A percentile compares a stretch with the other conserved stretches of the same genome.
These are phyloP conservation scores for Centruroides sculpturatus DNA, from an alignment of 1,140 invertebrate genomes.

Conservation along the genomic window DNA sequence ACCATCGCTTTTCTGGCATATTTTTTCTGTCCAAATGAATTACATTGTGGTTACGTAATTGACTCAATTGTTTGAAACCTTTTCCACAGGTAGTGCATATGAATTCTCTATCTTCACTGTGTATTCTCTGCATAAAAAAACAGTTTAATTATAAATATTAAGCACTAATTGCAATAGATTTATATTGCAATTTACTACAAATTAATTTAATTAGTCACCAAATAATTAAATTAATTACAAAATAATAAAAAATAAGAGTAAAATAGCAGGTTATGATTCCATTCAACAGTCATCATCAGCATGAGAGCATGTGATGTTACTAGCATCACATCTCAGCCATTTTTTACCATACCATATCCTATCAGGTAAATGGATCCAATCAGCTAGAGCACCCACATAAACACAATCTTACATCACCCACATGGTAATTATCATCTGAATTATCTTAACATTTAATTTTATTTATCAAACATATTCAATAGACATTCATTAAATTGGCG, in stretches of 20 bases:
- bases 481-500: no score
- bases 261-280: no score
- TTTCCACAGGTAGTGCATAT: constrained; percentile 44
- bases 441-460: no score
- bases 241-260: background rate
- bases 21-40: constrained; percentile 36
- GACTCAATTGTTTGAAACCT: constrained; percentile 45
- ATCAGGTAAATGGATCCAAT: no score
- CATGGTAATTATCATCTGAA: no score
- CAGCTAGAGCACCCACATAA: no score
- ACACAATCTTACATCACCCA: no score
- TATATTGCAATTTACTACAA: background rate
- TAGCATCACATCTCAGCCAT: no score
- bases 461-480: no score
- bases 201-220: background rate
- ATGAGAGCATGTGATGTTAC: no score
- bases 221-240: background rate
- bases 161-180: background rate
- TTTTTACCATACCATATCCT: no score
- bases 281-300: no score
- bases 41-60: constrained; percentile 44
- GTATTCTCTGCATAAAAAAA: constrained; percentile 34
- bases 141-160: background rate
- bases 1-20: constrained; percentile 28
- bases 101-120: constrained; percentile 41